A percentile compares a stretch with the other conserved stretches of the same genome.
phyloP scores from a whole-genome alignment of 2,113 vertebrate species.

The Gila orcuttii region DNA sequence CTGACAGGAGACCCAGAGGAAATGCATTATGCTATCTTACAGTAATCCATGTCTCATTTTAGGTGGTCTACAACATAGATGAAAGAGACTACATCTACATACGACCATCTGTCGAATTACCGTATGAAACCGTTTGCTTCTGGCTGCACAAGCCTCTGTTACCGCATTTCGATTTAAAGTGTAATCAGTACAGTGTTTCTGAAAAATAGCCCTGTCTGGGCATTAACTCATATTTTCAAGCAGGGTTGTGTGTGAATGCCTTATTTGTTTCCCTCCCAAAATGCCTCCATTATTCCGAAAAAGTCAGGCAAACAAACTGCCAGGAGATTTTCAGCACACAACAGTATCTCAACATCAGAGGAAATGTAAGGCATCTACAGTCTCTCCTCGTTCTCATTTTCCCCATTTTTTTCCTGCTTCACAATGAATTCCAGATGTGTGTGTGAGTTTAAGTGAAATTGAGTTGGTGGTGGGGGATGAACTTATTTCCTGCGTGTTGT shows the following conservation, averaged over 20 bases:
- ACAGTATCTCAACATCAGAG: constrained; percentile 76
- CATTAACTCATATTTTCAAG: constrained; percentile 2
- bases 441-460: constrained; percentile 70
- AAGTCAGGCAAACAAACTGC: constrained; percentile 62
- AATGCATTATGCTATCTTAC: constrained; percentile 29
- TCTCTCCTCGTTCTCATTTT: constrained; percentile 75
- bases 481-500: constrained; percentile 56
- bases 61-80: constrained; percentile 52
- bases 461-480: constrained; percentile 55
- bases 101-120: constrained; percentile 38
- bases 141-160: constrained; percentile 37
- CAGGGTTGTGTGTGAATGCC: constrained; percentile 34
- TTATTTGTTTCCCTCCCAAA: constrained; percentile 45
- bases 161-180: constrained; percentile 39
- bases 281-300: constrained; percentile 44
- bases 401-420: constrained; percentile 52
- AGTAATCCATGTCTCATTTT: constrained; percentile 33
- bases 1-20: constrained; percentile 46
- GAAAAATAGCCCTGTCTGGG: constrained; percentile 36
- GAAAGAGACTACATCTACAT: constrained; percentile 36
- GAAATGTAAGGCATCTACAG: constrained; percentile 70
- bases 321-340: constrained; percentile 73
- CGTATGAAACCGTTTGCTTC: constrained; percentile 32
- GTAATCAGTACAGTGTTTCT: constrained; percentile 22
- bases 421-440: constrained; percentile 90